These are phyloP conservation scores for Lepeophtheirus nordmannii DNA, from an alignment of 2,888 invertebrate genomes.

Conservation along the genomic window DNA sequence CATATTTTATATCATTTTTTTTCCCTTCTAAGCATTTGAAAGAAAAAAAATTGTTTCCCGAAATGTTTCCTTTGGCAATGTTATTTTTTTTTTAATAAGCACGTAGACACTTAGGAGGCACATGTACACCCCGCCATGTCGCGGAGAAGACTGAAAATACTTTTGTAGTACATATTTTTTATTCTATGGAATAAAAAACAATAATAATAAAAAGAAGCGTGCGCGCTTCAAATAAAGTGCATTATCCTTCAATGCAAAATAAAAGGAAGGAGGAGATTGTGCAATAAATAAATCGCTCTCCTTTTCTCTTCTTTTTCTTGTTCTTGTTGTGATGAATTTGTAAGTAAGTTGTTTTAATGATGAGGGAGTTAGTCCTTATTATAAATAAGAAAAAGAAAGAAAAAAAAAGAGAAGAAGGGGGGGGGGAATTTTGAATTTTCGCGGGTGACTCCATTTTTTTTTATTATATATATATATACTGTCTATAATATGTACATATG, in stretches of 20 bases:
- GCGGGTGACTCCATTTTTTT: not conserved
- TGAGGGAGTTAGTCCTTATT: too few species aligned
- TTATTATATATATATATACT: too few species aligned
- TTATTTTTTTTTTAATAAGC: too few species aligned
- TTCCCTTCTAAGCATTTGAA: not conserved
- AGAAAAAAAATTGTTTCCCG: not conserved
- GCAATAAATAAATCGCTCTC: conserved; percentile 2
- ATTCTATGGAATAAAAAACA: not conserved
- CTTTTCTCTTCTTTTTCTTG: not conserved
- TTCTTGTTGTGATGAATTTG: not conserved
- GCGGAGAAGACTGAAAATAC: not conserved
- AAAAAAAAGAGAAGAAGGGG: not conserved
- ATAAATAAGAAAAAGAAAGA: not conserved
- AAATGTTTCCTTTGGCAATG: too few species aligned
- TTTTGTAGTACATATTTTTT: not conserved
- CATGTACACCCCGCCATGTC: not conserved
- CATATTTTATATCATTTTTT: too few species aligned
- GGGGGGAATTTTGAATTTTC: not conserved
- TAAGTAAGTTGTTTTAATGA: too few species aligned
- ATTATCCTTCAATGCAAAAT: conserved; percentile 6
- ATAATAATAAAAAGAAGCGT: not conserved
- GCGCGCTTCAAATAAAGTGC: conserved; percentile 1
- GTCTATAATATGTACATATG: too few species aligned
- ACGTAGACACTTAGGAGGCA: too few species aligned
- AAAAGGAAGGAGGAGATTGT: not conserved